Evolutionary conservation across 2,888 invertebrate genomes (phyloP).

Genomic region (Watsonalla cultraria): DNA sequence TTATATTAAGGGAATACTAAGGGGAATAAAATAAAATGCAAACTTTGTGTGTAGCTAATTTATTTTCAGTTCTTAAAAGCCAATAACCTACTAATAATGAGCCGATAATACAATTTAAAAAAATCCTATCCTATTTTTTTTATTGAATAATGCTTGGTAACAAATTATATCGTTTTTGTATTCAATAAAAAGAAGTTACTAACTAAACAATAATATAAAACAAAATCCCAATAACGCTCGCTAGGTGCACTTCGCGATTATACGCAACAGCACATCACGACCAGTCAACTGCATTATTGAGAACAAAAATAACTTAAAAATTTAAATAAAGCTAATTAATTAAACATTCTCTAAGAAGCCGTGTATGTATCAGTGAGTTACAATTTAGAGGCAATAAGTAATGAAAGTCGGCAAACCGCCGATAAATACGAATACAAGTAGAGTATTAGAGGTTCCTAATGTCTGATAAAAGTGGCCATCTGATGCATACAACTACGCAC

Average conservation of each 20-base stretch:
- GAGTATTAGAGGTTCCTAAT: constrained; percentile 35
- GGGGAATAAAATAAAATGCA: constrained; percentile 31
- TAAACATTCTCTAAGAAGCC: constrained; percentile 59
- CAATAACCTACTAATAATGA: constrained; percentile 77
- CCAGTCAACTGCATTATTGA: constrained; percentile 46
- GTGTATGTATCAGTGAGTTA: constrained; percentile 52
- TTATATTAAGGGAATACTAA: neutral
- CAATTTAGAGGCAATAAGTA: constrained; percentile 27
- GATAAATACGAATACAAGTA: constrained; percentile 35
- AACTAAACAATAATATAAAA: constrained; percentile 69
- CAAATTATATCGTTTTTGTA: constrained; percentile 73
- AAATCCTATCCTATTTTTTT: constrained; percentile 71
- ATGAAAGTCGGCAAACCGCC: constrained; percentile 28
- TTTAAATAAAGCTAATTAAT: constrained; percentile 69
- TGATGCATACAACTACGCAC: constrained; percentile 21
- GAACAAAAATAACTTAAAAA: constrained; percentile 64
- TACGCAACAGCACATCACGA: constrained; percentile 18
- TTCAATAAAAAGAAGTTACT: constrained; percentile 64
- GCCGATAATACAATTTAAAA: constrained; percentile 78
- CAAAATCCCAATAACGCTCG: constrained; percentile 61
- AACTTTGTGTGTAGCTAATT: constrained; percentile 71
- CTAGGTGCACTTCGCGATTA: constrained; percentile 29
- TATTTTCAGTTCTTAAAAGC: constrained; percentile 79
- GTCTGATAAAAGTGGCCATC: constrained; percentile 53
- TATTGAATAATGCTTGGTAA: constrained; percentile 78